These are phyloP conservation scores for Pasiphila rectangulata DNA, from an alignment of 2,888 invertebrate genomes.

Conservation along the genomic window DNA sequence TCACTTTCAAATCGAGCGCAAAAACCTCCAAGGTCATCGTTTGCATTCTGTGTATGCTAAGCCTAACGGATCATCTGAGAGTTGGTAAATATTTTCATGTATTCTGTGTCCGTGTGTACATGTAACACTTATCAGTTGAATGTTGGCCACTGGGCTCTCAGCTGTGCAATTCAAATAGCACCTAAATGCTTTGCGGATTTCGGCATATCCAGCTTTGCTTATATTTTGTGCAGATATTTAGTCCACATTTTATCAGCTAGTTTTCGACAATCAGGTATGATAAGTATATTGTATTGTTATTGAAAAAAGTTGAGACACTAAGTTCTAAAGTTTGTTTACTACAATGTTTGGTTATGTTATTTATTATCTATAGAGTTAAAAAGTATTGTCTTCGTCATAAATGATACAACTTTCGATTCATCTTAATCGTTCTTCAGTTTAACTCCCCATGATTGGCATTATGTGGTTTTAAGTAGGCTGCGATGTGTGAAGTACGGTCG, in stretches of 20 bases:
- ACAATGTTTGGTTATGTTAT: too few species aligned
- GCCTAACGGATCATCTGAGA: conserved; percentile 64
- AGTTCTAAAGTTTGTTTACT: too few species aligned
- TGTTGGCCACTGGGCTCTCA: conserved; percentile 47
- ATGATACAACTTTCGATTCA: too few species aligned
- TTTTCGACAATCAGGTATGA: too few species aligned
- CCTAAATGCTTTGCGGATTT: conserved; percentile 37
- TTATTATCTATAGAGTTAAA: too few species aligned
- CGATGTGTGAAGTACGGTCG: conserved; percentile 52
- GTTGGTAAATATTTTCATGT: conserved; percentile 45
- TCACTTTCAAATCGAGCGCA: conserved; percentile 10
- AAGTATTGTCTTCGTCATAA: too few species aligned
- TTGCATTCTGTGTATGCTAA: conserved; percentile 27
- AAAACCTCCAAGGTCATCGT: conserved; percentile 35
- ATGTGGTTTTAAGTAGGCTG: conserved; percentile 63
- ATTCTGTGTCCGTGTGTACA: conserved; percentile 53
- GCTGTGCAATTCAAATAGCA: conserved; percentile 41
- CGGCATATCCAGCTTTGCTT: conserved; percentile 23
- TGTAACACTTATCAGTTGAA: conserved; percentile 57
- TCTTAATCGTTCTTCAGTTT: conserved; percentile 20
- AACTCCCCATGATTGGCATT: conserved; percentile 56
- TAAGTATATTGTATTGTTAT: too few species aligned
- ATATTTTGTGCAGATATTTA: conserved; percentile 11
- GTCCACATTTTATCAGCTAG: conserved; percentile 12
- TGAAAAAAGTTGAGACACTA: too few species aligned